Evolutionary conservation across 2,113 vertebrate genomes (phyloP).

Genomic region (Sorex araneus): DNA sequence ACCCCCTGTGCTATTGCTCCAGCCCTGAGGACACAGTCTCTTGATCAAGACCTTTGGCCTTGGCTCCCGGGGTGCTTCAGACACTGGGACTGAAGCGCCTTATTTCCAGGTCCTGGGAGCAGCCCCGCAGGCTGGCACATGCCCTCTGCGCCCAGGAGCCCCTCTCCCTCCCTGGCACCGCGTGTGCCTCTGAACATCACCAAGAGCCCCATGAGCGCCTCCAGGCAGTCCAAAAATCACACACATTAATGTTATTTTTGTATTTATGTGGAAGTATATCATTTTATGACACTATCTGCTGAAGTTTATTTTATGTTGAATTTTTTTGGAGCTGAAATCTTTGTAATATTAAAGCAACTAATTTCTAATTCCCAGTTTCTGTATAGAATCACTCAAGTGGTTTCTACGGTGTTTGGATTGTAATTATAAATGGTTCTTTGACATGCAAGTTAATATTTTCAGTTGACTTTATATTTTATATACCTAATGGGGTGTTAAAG

Average conservation of each 20-base stretch:
- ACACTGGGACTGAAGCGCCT: too few species aligned
- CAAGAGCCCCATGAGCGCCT: too few species aligned
- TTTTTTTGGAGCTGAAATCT: constrained; percentile 99
- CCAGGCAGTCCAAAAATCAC: too few species aligned
- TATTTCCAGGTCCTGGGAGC: too few species aligned
- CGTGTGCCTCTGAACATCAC: too few species aligned
- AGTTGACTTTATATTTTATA: constrained; percentile 99
- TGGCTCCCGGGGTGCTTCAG: too few species aligned
- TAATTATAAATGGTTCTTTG: constrained; percentile 99
- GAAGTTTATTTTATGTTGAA: constrained; percentile 99
- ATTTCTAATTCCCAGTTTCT: constrained; percentile 99
- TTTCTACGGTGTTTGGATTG: constrained; percentile 99
- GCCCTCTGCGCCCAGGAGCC: too few species aligned
- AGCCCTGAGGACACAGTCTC: too few species aligned
- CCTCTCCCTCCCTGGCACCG: too few species aligned
- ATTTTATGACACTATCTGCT: constrained; percentile 99
- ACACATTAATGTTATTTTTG: constrained; percentile 99
- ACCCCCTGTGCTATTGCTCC: too few species aligned
- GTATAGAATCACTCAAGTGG: constrained; percentile 99
- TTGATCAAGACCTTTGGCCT: too few species aligned
- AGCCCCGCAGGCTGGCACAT: too few species aligned
- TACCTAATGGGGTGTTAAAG: constrained; percentile 99
- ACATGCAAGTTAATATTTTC: constrained; percentile 99
- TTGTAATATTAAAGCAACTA: constrained; percentile 99
- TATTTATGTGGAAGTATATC: constrained; percentile 99